phyloP scores from a whole-genome alignment of 1,140 invertebrate species.

The Drosophila micromelanica region DNA sequence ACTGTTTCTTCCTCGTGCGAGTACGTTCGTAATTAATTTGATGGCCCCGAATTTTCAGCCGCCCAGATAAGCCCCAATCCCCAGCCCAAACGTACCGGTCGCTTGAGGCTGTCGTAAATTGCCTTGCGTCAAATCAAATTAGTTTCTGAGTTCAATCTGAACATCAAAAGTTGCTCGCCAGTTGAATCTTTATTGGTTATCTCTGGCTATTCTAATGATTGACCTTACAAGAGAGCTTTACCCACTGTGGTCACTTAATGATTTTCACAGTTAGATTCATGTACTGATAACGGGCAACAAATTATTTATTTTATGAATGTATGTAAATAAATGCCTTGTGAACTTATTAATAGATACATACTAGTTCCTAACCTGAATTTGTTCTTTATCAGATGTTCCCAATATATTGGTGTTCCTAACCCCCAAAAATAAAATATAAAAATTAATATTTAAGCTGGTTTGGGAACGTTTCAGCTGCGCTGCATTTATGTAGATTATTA shows the following conservation, averaged over 20 bases:
- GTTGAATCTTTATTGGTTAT: conserved; percentile 51
- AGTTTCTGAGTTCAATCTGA: conserved; percentile 51
- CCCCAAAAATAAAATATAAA: background rate
- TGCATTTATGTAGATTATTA: conserved; percentile 52
- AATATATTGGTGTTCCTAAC: background rate
- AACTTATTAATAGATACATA: background rate
- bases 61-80: conserved; percentile 52
- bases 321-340: background rate
- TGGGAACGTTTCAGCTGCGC: conserved; percentile 42
- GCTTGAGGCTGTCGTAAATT: conserved; percentile 54
- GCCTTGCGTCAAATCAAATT: conserved; percentile 64
- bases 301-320: conserved; percentile 17
- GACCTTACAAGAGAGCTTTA: conserved; percentile 21
- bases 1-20: conserved; percentile 52
- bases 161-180: conserved; percentile 10
- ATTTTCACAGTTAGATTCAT: conserved; percentile 60
- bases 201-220: conserved; percentile 26
- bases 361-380: background rate
- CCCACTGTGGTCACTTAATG: conserved; percentile 40
- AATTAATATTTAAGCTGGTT: conserved; percentile 13
- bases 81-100: background rate
- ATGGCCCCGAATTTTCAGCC: conserved; percentile 61
- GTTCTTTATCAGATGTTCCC: background rate
- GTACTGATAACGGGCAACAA: conserved; percentile 27
- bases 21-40: conserved; percentile 63